Base-by-base conservation (phyloP, 1,140 invertebrate species). In the Parasteatoda tepidariorum region DNA sequence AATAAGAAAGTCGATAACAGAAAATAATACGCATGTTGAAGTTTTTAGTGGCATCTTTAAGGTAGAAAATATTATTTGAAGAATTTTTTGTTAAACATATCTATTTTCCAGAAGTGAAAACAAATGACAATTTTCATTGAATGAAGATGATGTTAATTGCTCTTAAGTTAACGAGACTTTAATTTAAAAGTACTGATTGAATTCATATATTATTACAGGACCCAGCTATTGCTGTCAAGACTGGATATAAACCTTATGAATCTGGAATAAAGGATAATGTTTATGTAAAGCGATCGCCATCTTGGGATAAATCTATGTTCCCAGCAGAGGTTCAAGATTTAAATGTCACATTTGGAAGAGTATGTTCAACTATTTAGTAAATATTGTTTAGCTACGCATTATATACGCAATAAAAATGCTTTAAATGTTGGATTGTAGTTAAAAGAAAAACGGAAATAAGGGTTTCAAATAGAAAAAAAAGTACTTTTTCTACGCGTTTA, bases 141-240 rank as follows among this genome's bases (percentile, higher is more conserved):
- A n/a, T n/a, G n/a, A n/a, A n/a, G n/a, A n/a, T n/a, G n/a, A n/a
- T n/a, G n/a, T n/a, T n/a, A n/a, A n/a, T n/a, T n/a, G n/a, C n/a
- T n/a, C n/a, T n/a, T n/a, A n/a, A n/a, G n/a, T n/a, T n/a, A n/a
- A n/a, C n/a, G n/a, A n/a, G n/a, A n/a, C n/a, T n/a, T n/a, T n/a
- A n/a, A n/a, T n/a, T n/a, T n/a, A n/a, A n/a, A n/a, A n/a, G n/a
- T n/a, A n/a, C n/a, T n/a, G n/a, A n/a, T n/a, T n/a, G n/a, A n/a
- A n/a, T n/a, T n/a, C n/a, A n/a, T n/a, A n/a, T 18, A 24, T n/a
- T 22, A 2, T 38, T 22, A 24, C 38, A 89, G 88, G 89, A 89
- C 70, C 87, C 86, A 15, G 88, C 86, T 34, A 85, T 89, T 61
- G 86, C n/a, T 71, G 86, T 22, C 73, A 85, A 57, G 30, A 84